Conservation (phyloP, 2,113 vertebrate species). For the Pogonocichla stellata region DNA sequence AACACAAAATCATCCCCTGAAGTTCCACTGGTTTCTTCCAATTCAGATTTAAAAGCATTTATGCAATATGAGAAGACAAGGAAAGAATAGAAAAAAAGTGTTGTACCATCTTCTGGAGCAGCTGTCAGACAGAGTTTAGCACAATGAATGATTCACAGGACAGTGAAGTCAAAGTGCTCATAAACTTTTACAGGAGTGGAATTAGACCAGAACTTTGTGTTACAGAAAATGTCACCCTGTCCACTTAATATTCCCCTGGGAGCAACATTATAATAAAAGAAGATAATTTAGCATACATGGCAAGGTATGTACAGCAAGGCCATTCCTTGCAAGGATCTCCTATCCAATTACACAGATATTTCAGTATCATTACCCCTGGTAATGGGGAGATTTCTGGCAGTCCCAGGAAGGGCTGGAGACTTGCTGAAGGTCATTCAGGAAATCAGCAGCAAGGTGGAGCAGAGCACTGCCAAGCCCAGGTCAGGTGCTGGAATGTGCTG, state of each 20-base stretch:
- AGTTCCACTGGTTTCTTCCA: neutral
- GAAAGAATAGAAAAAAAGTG: neutral
- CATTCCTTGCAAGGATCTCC: neutral
- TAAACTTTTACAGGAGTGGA: slow-evolving; percentile 26
- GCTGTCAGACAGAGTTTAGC: neutral
- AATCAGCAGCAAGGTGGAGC: neutral
- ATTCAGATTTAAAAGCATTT: neutral
- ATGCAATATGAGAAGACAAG: neutral
- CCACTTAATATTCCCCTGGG: neutral
- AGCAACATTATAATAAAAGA: neutral
- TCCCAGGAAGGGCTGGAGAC: neutral
- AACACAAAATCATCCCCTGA: neutral
- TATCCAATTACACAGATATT: neutral
- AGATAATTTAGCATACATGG: neutral
- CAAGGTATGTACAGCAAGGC: neutral
- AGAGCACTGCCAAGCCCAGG: neutral
- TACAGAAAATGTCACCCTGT: slow-evolving; percentile 23
- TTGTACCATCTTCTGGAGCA: neutral
- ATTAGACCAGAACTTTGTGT: neutral
- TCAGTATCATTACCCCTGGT: neutral
- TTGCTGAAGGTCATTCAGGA: neutral
- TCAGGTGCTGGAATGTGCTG: neutral
- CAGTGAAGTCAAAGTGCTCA: slow-evolving; percentile 24
- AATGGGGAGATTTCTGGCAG: neutral
- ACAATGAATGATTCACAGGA: neutral